Evolutionary conservation across 2,113 vertebrate genomes (phyloP).

Genomic region (human (Homo sapiens)): GRCh38 chr12:93736001-93736500

Average conservation of each 20-base stretch:
- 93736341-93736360: neutral
- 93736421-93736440: neutral
- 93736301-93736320: neutral
- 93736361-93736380: neutral
- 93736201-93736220: neutral
- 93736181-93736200: neutral
- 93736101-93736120: neutral
- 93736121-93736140: constrained; percentile 1
- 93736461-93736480: neutral
- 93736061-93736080: neutral
- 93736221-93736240: neutral
- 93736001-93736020: too few species aligned
- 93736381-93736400: neutral
- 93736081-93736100: neutral
- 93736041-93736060: too few species aligned
- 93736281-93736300: neutral
- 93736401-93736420: neutral
- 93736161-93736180: neutral
- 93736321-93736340: neutral
- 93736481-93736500: constrained; percentile 1
- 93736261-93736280: neutral
- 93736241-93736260: neutral
- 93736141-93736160: neutral
- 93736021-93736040: too few species aligned
- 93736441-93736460: neutral